Base-by-base conservation (phyloP, 2,888 invertebrate genomes). In the Camptogramma bilineatum region DNA sequence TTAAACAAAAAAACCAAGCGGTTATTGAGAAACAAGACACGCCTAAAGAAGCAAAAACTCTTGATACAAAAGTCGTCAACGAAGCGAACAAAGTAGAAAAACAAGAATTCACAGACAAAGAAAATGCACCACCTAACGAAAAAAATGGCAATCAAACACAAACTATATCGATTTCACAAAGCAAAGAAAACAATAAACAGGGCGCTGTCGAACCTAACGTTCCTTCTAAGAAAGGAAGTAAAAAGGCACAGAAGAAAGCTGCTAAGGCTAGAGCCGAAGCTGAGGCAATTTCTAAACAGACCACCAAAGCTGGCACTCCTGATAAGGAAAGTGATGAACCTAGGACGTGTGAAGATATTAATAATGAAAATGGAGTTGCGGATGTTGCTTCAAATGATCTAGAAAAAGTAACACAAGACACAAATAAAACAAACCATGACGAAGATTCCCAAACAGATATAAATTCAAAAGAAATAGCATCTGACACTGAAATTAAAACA, bases 161-260 rank as follows among this genome's bases (percentile, higher is more conserved):
- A 46, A 31, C n/a, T n/a, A 31, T 18, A 19, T 3, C 42, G 21
- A 13, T 17, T 24, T 46, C 50, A 34, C 28, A 9, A 44, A 50
- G 18, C 34, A 44, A 48, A 1, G 21, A 7, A 13, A 53, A 46
- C 21, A 51, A 16, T 58, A 51, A 54, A 50, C 50, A 5, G 8
- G 16, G 10, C 42, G 10, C n/a, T 52, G 5, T 10, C 9, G 16
- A 28, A 9, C 1, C 31, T 52, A 39, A 18, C 39, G 10, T 9
- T 46, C 24, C 10, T 24, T 1, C 16, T 46, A 44, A 50, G 1
- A 64, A 61, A 52, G 13, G 42, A 31, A 10, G n/a, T 57, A 57
- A 61, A 34, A 61, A 65, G 13, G 47, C 42, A 18, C 34, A 64
- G 9, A 65, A 50, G 16, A 65, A 57, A 18, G 53, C 61, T 50